Evolutionary conservation across 1,140 invertebrate genomes (phyloP).

Genomic region (Brachionus paranguensis): DNA sequence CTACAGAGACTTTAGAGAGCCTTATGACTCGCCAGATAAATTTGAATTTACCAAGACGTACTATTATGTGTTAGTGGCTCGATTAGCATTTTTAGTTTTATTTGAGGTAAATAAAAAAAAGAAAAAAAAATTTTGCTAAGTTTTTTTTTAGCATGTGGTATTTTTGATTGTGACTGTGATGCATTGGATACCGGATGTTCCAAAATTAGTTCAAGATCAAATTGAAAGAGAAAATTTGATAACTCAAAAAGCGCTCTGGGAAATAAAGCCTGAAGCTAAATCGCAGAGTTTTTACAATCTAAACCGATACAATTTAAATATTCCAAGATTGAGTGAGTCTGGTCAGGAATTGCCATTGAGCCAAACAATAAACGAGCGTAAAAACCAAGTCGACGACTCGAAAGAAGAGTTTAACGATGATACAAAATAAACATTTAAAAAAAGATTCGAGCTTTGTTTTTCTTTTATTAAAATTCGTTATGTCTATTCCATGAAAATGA

Average conservation of each 20-base stretch:
- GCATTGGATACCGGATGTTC: slow-evolving; percentile 39
- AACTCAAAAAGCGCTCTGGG: slow-evolving; percentile 20
- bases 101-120: slow-evolving; percentile 16
- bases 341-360: not conserved
- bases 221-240: slow-evolving; percentile 41
- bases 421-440: not conserved
- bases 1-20: slow-evolving; percentile 29
- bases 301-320: not conserved
- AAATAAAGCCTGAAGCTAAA: slow-evolving; percentile 19
- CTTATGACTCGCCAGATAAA: not conserved
- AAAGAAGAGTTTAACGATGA: not conserved
- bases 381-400: not conserved
- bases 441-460: not conserved
- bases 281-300: slow-evolving; percentile 14
- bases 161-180: slow-evolving; percentile 29
- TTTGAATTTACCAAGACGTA: slow-evolving; percentile 16
- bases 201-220: slow-evolving; percentile 35
- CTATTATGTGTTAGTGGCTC: slow-evolving; percentile 33
- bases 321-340: not conserved
- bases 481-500: not conserved
- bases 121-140: not conserved
- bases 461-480: not conserved
- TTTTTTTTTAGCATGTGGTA: slow-evolving; percentile 22
- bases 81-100: slow-evolving; percentile 36
- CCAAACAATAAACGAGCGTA: not conserved